Evolutionary conservation across 2,888 invertebrate species (phyloP).

Genomic region (Melanophora roralis): DNA sequence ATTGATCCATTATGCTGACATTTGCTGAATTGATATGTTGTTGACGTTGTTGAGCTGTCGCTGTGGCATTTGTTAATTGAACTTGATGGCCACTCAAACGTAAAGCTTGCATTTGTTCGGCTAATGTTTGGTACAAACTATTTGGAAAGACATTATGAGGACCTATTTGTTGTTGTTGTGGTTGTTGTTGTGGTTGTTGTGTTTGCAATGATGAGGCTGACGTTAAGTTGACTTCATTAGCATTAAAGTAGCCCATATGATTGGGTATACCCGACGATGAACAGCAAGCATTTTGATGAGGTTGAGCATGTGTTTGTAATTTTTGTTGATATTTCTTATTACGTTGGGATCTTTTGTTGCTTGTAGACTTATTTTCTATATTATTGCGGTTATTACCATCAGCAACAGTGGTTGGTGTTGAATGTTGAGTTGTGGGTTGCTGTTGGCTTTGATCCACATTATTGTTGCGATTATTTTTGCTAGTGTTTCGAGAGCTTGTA

Average conservation of each 20-base stretch:
- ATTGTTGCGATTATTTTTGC: constrained; percentile 25
- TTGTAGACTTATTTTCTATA: constrained; percentile 52
- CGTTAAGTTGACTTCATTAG: constrained; percentile 71
- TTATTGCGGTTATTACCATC: background rate
- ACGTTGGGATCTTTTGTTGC: constrained; percentile 64
- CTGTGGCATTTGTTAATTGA: constrained; percentile 64
- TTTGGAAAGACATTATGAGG: constrained; percentile 29
- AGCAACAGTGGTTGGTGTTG: background rate
- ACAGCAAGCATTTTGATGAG: constrained; percentile 66
- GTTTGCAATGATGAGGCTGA: constrained; percentile 49
- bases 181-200: constrained; percentile 41
- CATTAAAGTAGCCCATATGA: constrained; percentile 74
- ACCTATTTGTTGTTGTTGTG: constrained; percentile 16
- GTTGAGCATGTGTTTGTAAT: constrained; percentile 52
- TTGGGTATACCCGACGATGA: constrained; percentile 70
- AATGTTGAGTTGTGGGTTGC: no score
- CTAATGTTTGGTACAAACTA: constrained; percentile 46
- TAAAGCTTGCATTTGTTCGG: constrained; percentile 50
- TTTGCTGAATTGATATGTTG: constrained; percentile 65
- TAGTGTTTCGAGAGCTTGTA: constrained; percentile 42
- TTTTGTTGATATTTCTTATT: constrained; percentile 66
- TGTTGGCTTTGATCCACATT: constrained; percentile 7
- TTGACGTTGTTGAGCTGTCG: constrained; percentile 53
- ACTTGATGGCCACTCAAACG: constrained; percentile 62
- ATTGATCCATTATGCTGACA: constrained; percentile 77